Conservation (phyloP, 2,888 invertebrate species). For the Lasius fuliginosus region DNA sequence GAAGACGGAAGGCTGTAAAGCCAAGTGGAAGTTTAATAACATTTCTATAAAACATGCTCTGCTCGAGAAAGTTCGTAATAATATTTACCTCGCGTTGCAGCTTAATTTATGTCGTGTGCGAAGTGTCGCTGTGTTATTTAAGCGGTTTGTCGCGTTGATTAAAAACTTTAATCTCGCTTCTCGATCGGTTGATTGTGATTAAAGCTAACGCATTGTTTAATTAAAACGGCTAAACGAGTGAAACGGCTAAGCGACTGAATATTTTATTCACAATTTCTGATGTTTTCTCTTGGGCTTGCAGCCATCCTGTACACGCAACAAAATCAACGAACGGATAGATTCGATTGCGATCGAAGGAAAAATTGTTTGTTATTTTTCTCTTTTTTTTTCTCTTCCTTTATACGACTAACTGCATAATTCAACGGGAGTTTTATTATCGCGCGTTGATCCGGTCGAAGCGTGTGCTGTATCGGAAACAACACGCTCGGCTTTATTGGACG, state of each 20-base stretch:
- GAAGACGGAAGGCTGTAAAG: conserved; percentile 13
- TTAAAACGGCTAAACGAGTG: neutral
- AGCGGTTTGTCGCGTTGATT: conserved; percentile 6
- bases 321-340: conserved; percentile 29
- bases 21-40: conserved; percentile 56
- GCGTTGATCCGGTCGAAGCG: conserved; percentile 46
- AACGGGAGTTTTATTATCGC: conserved; percentile 32
- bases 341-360: conserved; percentile 24
- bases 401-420: conserved; percentile 21
- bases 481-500: conserved; percentile 41
- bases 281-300: neutral
- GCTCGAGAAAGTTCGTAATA: conserved; percentile 46
- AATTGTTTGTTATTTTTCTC: neutral
- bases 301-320: conserved; percentile 23
- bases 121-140: neutral
- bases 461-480: conserved; percentile 44
- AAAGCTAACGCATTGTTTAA: neutral
- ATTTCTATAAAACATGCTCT: conserved; percentile 50
- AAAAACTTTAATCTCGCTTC: neutral
- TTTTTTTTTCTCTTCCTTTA: neutral
- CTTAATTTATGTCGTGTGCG: conserved; percentile 42
- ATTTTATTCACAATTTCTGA: neutral
- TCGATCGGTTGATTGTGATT: neutral
- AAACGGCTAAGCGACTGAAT: too few species aligned
- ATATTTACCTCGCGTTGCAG: conserved; percentile 46